Evolutionary conservation across 2,797 vertebrate species (phyloP), one percentile per base, ranked within the genome.

Genomic region (Hoplostethus atlanticus): DNA sequence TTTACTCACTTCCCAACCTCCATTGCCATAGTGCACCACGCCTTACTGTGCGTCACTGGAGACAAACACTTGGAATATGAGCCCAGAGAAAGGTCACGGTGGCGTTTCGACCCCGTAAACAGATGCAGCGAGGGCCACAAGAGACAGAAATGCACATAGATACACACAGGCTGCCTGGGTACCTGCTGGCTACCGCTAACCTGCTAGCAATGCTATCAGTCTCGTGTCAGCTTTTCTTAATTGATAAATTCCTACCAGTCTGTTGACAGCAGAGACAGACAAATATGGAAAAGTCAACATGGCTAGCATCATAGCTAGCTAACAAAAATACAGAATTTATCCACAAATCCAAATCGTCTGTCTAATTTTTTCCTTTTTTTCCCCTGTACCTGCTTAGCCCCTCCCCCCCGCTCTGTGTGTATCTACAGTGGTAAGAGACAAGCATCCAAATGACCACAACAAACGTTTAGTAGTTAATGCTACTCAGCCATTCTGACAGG

Each of bases 401-500:
- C 15, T 9, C 31, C 28, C 28, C 28, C 28, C 28, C 34, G 30
- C 31, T 50, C 68, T 78, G 75, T 86, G 83, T 87, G 83, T 72
- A 81, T 89, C 76, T 82, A 59, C 56, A 25, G 56, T 7, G 46
- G 53, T 30, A 31, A 71, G 28, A 80, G 53, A 67, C 25, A 16
- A 62, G 55, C 73, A 62, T 59, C 63, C 50, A 12, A 63, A 69
- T 61, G 50, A 53, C 3, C 46, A 65, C 64, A 64, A 53, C 16
- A 17, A 30, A 65, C 53, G 71, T 64, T 69, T 60, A 81, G 81
- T 63, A 57, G 25, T 86, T 84, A 84, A 55, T 15, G 51, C 70
- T 71, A 4, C 63, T 76, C 50, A 60, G 62, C 12, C 21, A 9
- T 21, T 57, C 58, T 55, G 64, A 69, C 57, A 84, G 61, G 57